Percentiles rank a stretch among this genome's conserved stretches.
These are phyloP conservation scores for Agelastica alni DNA, from an alignment of 2,888 invertebrate species.

Conservation along the genomic window DNA sequence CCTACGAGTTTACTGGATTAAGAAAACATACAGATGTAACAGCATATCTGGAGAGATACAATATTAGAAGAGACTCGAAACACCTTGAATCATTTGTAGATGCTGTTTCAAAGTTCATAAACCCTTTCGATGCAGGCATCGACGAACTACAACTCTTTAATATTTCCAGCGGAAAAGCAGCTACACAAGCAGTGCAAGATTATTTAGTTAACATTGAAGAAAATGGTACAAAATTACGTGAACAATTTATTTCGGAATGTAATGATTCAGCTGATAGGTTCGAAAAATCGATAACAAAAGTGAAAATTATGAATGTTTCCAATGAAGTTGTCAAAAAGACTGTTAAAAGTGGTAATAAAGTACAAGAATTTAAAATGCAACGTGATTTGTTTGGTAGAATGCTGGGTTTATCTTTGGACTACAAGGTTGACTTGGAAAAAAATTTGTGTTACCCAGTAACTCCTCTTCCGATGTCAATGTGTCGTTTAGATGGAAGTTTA, in stretches of 20 bases:
- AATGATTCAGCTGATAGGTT: conserved; percentile 30
- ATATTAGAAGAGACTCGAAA: conserved; percentile 24
- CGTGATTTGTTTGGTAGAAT: conserved; percentile 43
- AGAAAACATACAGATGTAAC: conserved; percentile 21
- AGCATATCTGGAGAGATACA: conserved; percentile 19
- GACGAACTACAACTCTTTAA: conserved; percentile 35
- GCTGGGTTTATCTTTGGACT: conserved; percentile 35
- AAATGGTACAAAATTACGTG: conserved; percentile 32
- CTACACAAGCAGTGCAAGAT: conserved; percentile 24
- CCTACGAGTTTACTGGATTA: conserved; percentile 21
- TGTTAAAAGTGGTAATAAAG: conserved; percentile 35
- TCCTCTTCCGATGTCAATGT: conserved; percentile 38
- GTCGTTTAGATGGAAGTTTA: conserved; percentile 41
- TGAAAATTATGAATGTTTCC: conserved; percentile 33
- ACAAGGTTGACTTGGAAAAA: conserved; percentile 30
- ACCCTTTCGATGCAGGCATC: conserved; percentile 25
- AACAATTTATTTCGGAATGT: conserved; percentile 39
- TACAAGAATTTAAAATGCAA: conserved; percentile 40
- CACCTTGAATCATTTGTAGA: conserved; percentile 25
- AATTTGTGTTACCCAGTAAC: conserved; percentile 33
- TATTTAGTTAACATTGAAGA: conserved; percentile 37
- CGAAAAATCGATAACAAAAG: conserved; percentile 31
- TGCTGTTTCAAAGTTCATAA: conserved; percentile 21
- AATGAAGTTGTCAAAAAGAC: conserved; percentile 28
- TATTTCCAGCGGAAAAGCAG: conserved; percentile 38